Base-by-base conservation (phyloP, 2,888 invertebrate genomes). In the Oegoconia quadripuncta region DNA sequence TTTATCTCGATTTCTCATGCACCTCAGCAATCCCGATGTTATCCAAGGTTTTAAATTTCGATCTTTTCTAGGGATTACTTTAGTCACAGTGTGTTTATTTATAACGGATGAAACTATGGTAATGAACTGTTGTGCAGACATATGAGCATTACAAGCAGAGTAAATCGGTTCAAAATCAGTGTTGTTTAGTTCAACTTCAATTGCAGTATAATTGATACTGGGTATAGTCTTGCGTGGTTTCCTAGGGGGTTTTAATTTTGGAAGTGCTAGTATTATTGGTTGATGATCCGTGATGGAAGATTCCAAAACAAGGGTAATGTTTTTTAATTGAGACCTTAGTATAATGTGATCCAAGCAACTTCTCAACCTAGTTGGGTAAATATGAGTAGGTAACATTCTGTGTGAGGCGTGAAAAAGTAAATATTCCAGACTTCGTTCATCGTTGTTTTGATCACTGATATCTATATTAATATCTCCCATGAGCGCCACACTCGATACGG, bases 401-500 rank as follows among this genome's bases (percentile, higher is more conserved):
- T 20, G 20, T 3, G 31, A 11, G 3, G 31, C 31, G 1, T 7
- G 1, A 7, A 31, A 7, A 6, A 3, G 17, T 11, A 31, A 9
- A 18, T 31, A 31, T 2, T 31, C 20, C 14, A 14, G 12, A 27
- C 3, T 31, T 4, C 7, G 12, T 11, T 18, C 12, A 2, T 11
- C 2, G 13, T 12, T 18, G 11, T 11, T 5, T 3, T 11, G 17
- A 2, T 4, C 6, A 14, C n/a, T n/a, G n/a, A 31, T 31, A 12
- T 33, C n/a, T 9, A 33, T 9, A 8, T 33, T 33, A 3, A 33
- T 23, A 23, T 33, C 33, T 3, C 33, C 33, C 3, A 33, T 15
- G 5, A 33, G 1, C 3, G 15, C 15, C 2, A 33, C 23, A 9
- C 23, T 23, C 3, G n/a, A n/a, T n/a, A n/a, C n/a, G n/a, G n/a